Evolutionary conservation across 1,140 invertebrate genomes (phyloP), one percentile per base, ranked within the genome.

Genomic region (Listronotus bonariensis): DNA sequence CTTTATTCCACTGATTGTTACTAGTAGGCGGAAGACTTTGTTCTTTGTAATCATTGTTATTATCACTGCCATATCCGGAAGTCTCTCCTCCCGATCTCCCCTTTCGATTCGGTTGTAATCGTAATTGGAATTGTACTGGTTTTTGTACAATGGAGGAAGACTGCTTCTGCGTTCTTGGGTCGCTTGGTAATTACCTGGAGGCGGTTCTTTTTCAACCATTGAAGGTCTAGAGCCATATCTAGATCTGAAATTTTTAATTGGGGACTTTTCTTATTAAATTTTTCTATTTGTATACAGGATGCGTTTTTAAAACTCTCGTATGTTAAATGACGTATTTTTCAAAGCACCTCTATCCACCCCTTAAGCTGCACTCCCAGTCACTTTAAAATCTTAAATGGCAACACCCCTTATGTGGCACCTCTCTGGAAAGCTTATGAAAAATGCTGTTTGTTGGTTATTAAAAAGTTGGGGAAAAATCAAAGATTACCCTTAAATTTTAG

Each of bases 11-110:
- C 49, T 62, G 59, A 36, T 36, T 40, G 14, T 40, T 40, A 20
- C 36, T n/a, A 61, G 64, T 43, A 66, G 58, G 60, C 43, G 55
- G 51, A 68, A 51, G 26, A 65, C 43, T 51, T 34, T 26, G 26
- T 53, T 34, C 48, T 45, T 58, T 71, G 51, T 60, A 72, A 54
- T 72, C 70, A 41, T 59, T 65, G 38, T 72, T 72, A 45, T 84
- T 87, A 67, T 89, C 88, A 71, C 88, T 89, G 12, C 86, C 87
- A 72, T 89, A 89, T 14, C 88, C 88, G 26, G 87, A 89, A 60
- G 88, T 89, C 65, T 89, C 88, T 18, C 83, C 83, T 59, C 87
- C 87, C 58, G 67, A 15, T 87, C 84, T 59, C 81, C 80, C 51
- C 70, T 74, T 11, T 76, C 74, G 36, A 49, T 65, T 14, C 65